Base-by-base conservation (phyloP, 2,113 vertebrate species). In the Eurypyga helias region DNA sequence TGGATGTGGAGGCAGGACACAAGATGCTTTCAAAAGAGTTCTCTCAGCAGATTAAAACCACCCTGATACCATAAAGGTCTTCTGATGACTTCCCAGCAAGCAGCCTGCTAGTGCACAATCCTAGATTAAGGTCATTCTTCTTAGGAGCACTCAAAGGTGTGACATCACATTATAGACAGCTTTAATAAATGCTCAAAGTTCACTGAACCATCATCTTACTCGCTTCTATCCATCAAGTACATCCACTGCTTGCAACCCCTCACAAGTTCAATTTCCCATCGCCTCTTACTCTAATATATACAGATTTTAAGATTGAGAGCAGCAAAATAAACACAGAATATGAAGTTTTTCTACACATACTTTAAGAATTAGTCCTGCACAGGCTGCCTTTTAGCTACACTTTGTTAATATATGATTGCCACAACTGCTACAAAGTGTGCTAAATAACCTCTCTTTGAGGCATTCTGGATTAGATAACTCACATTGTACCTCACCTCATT, bases 41-140 rank as follows among this genome's bases (percentile, higher is more conserved):
- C 26, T 93, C 66, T 91, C 58, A 83, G 76, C n/a, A 85, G 49
- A 91, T 73, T 83, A 89, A 83, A 96, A 78, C 33, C 71, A 84
- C 29, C 29, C 51, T 54, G 54, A 94, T 75, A 85, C 38, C 57
- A n/a, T 34, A 71, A 77, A 60, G 41, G 81, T 34, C 55, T 96
- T 89, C 87, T 70, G 54, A 85, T 87, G 43, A 82, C 76, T 91
- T 80, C 79, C n/a, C 51, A 96, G 66, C 28, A 86, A 66, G 52
- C 8, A 96, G 70, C 41, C 51, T 61, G 48, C 45, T 82, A 81
- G 38, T 11, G 33, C 24, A 78, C 78, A 91, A 69, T 72, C 83
- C 61, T 81, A 81, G 83, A 90, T 90, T 75, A 91, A 88, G 52
- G 67, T 86, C 55, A 88, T 81, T 72, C 69, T 57, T 58, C 10